Evolutionary conservation across 2,113 vertebrate species (phyloP), one percentile per base, ranked within the genome.

Genomic region (Nibea coibor): DNA sequence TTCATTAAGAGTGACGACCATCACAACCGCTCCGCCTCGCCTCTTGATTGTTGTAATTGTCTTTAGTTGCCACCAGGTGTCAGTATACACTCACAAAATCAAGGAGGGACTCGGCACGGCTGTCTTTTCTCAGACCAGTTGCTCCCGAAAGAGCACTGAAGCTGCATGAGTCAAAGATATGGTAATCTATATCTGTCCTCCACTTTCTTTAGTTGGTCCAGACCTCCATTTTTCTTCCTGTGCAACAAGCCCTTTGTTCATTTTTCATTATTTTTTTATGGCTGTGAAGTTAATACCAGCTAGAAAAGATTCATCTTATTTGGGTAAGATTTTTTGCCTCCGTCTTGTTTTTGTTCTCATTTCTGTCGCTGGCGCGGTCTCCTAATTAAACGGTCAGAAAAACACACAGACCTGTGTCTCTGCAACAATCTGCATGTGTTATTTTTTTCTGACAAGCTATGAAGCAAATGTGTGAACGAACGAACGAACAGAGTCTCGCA

Each of bases 41-140:
- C 58, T 31, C 7, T 15, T 1, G 17, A 20, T 7, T 64, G 59
- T 12, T 90, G 85, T 66, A 84, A 67, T 63, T 26, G 12, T 54
- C 20, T 26, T 10, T 10, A 1, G 20, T 9, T 3, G 17, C 62
- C 91, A 89, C 75, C 28, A 77, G 90, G 48, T 16, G 90, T 84
- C 91, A 86, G 61, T 59, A 68, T 28, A 79, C 22, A 47, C 65
- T 51, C 48, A 56, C 39, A 35, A 51, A 81, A 67, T 0, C 2
- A 10, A 48, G 22, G 20, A 24, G 16, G 35, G 19, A 20, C 39
- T 42, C 10, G 19, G 0, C 0, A 22, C 47, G 12, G 31, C 1
- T 5, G 19, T 5, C 22, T 70, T 11, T 15, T 66, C n/a, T 15
- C 0, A 39, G 16, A 35, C 16, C 10, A 47, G 45, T 7, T 50